Evolutionary conservation across 1,140 invertebrate genomes (phyloP), one percentile per base, ranked within the genome.

Genomic region (Neodiprion fabricii): DNA sequence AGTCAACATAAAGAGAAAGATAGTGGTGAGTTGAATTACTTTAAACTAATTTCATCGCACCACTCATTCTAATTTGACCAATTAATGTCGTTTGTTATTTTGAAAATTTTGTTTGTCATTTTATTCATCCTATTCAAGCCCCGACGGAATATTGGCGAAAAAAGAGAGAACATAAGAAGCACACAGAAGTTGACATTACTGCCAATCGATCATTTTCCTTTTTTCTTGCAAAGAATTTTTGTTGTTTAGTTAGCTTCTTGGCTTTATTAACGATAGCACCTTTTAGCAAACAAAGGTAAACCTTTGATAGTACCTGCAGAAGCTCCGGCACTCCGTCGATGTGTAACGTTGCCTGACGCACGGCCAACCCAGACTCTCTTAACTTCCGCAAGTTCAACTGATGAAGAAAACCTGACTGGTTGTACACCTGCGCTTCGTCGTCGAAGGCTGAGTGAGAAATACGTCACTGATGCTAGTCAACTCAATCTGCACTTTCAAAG

Each of bases 401-500:
- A 83, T 74, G 85, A 89, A 67, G 85, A 88, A 76, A 87, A 88
- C 76, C 77, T 88, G 72, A 86, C 83, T 3, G 86, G 89, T 66
- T 90, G 89, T 69, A 93, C 92, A 0, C 92, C 93, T 9, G 92
- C 90, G 14, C 86, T 94, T n/a, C 89, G 93, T 9, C 89, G 94
- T n/a, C 89, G 94, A 14, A 89, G 91, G 71, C 90, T 90, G 70
- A 88, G 89, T 68, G 94, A 95, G 74, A 95, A 95, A 83, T 95
- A 95, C 84, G 92, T 94, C 0, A 91, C 91, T 7, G 94, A 95
- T 85, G 91, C 92, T 65, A 91, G 91, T 40, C 93, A 95, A 82
- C 86, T 95, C 73, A 93, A 93, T 80, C 86, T 95, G 70, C 88
- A 93, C 53, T 95, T 95, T 87, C 91, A 92, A 81, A 89, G 94